Base-by-base conservation (phyloP, 2,888 invertebrate species). In the Pemphredon lugubris region DNA sequence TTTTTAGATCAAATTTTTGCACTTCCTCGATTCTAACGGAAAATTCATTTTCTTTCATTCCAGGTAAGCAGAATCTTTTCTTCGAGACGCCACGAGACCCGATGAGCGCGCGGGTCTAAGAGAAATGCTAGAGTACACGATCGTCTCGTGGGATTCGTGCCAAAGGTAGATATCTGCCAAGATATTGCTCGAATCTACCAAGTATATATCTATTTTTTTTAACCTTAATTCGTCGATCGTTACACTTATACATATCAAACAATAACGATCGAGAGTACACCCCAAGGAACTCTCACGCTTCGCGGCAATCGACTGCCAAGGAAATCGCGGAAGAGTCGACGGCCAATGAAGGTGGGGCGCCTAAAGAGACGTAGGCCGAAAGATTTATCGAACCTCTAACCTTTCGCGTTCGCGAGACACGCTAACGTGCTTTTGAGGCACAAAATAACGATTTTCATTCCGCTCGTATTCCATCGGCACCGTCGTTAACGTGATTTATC, bases 331-430 rank as follows among this genome's bases (percentile, higher is more conserved):
- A 71, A 50, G 71, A 60, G 67, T 78, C 73, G 66, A 66, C 63
- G 54, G 18, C 48, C 37, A 58, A 60, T 47, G 47, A 60, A 55
- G 54, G 51, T 50, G 40, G 30, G 58, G 39, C 57, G 75, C 63
- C 65, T 68, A 65, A 77, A 73, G 71, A 77, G 58, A 82, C 76
- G 75, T 77, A 73, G 75, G 63, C 72, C 72, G 73, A 63, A 59
- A 54, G 73, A 81, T 79, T 82, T 84, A 84, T 74, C 73, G 66
- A 74, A 77, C 70, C 69, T 75, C 64, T 79, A 72, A 84, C 83
- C 83, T 83, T 83, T 83, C 70, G 45, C 68, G 68, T n/a, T 59
- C 60, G 77, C 58, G 44, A 39, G 34, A 39, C n/a, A 45, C 11
- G 16, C 30, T 30, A 18, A 9, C 9, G n/a, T 16, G 18, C 30